Percentiles rank a stretch among this genome's conserved stretches.
Conservation (phyloP, 2,888 invertebrate species). For the Cataglyphis livida region DNA sequence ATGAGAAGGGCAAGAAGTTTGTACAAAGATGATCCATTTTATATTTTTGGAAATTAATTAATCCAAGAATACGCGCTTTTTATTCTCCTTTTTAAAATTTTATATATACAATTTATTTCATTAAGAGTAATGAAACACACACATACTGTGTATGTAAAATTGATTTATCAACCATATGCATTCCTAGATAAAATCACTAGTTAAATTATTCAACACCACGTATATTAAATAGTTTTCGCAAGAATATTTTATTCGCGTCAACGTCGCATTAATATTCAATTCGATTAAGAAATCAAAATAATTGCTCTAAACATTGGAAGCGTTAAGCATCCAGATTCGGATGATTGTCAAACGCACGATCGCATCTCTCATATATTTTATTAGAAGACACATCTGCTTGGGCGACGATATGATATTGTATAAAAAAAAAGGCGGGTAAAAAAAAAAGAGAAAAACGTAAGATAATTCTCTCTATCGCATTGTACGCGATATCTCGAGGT, state of each 20-base stretch:
- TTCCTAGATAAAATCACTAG: background rate
- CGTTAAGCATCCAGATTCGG: background rate
- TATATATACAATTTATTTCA: constrained; percentile 1
- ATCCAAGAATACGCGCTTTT: background rate
- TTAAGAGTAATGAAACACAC: background rate
- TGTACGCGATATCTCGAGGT: constrained; percentile 58
- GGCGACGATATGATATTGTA: background rate
- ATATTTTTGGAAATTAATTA: constrained; percentile 24
- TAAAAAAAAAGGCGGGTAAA: background rate
- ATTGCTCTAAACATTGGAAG: background rate
- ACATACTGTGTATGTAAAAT: background rate
- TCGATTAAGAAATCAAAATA: background rate
- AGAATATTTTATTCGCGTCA: constrained; percentile 23
- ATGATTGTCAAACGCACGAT: background rate
- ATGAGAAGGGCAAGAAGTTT: background rate
- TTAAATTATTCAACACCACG: constrained; percentile 2
- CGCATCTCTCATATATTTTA: background rate
- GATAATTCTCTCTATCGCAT: constrained; percentile 43
- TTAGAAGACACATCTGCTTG: background rate
- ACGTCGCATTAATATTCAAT: constrained; percentile 34
- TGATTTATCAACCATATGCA: background rate
- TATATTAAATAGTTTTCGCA: constrained; percentile 9
- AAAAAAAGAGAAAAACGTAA: background rate
- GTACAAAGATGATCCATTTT: constrained; percentile 16
- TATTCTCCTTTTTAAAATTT: background rate